A percentile compares a stretch with the other conserved stretches of the same genome.
These are phyloP conservation scores for Drosophila gaucha DNA, from an alignment of 2,888 invertebrate species.

Conservation along the genomic window DNA sequence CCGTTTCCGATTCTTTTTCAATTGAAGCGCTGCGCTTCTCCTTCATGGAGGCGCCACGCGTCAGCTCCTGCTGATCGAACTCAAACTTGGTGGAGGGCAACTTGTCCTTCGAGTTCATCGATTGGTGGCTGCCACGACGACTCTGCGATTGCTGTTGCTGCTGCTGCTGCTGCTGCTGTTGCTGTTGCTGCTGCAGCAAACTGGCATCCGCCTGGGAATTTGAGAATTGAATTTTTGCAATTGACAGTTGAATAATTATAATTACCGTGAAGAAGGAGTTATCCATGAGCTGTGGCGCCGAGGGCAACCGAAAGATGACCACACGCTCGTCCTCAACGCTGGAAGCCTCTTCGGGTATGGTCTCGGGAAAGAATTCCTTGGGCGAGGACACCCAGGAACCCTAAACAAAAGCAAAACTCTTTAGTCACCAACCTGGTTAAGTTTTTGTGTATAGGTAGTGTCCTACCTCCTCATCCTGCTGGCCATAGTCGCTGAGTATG, in stretches of 20 bases:
- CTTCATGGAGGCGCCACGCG: constrained; percentile 82
- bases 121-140: constrained; percentile 83
- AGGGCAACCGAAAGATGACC: constrained; percentile 93
- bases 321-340: constrained; percentile 97
- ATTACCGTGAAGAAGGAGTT: constrained; percentile 92
- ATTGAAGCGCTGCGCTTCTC: constrained; percentile 87
- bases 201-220: constrained; percentile 89
- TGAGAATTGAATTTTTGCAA: background rate
- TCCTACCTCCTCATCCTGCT: constrained; percentile 84
- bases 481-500: constrained; percentile 80
- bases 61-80: constrained; percentile 84
- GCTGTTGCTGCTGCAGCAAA: constrained; percentile 89
- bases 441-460: background rate
- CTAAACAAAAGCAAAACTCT: constrained; percentile 78
- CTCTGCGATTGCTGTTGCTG: constrained; percentile 87
- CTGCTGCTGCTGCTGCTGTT: constrained; percentile 85
- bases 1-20: constrained; percentile 91
- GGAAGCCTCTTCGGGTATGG: constrained; percentile 96
- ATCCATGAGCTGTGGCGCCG: constrained; percentile 90
- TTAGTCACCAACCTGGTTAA: background rate
- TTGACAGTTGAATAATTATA: no score
- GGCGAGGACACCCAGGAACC: constrained; percentile 93
- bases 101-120: constrained; percentile 82
- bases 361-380: constrained; percentile 96
- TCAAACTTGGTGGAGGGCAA: constrained; percentile 84